Conservation (phyloP, 2,797 vertebrate genomes). For the Tokudaia tokunoshimensis region DNA sequence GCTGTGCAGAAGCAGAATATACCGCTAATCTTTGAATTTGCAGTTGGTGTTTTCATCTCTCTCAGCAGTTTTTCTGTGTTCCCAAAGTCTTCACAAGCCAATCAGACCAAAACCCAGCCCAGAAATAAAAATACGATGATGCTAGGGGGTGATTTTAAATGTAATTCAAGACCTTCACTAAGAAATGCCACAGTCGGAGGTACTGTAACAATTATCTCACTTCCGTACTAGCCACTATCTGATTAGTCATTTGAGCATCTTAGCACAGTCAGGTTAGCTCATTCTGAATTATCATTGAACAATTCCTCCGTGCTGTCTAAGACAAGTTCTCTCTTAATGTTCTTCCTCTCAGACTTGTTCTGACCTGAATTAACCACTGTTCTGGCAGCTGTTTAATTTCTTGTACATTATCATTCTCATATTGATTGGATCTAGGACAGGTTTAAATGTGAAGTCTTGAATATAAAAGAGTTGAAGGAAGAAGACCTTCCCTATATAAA, state of each 20-base stretch:
- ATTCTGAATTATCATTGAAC: conserved; percentile 56
- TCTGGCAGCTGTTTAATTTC: conserved; percentile 79
- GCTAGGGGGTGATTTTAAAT: background rate
- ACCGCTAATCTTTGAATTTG: background rate
- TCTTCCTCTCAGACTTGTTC: conserved; percentile 71
- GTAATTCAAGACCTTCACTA: conserved; percentile 28
- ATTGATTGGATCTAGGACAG: conserved; percentile 79
- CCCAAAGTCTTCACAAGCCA: background rate
- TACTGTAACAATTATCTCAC: conserved; percentile 16
- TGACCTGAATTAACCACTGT: conserved; percentile 78
- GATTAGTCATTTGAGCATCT: conserved; percentile 11
- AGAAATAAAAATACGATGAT: conserved; percentile 4
- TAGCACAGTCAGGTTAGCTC: conserved; percentile 62
- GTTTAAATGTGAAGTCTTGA: conserved; percentile 78
- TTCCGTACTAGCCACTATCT: conserved; percentile 14
- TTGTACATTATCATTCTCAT: conserved; percentile 75
- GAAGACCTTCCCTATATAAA: conserved; percentile 76
- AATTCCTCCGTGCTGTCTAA: conserved; percentile 65
- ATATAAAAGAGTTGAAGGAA: conserved; percentile 72
- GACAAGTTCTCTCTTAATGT: conserved; percentile 56
- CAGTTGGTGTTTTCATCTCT: background rate
- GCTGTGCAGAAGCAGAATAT: background rate
- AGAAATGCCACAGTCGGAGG: conserved; percentile 32
- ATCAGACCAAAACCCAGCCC: background rate
- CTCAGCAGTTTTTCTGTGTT: background rate